phyloP scores from a whole-genome alignment of 2,888 invertebrate genomes.

The Oconnorella tubifera region DNA sequence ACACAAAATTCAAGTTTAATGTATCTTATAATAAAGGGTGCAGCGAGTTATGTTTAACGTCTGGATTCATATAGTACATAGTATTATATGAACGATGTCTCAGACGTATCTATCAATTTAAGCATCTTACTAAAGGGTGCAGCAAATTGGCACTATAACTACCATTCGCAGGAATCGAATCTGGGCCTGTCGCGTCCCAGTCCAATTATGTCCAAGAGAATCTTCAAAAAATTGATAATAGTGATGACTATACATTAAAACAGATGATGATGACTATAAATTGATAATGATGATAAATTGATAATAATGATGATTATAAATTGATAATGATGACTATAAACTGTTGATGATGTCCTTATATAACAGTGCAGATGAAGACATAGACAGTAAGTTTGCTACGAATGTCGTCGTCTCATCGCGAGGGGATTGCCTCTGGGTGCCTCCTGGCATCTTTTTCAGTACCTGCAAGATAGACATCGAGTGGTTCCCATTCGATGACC shows the following conservation, averaged over 20 bases:
- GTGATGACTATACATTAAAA: neutral
- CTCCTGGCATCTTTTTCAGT: slow-evolving; percentile 37
- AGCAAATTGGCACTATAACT: too few relatives aligned
- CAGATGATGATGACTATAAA: neutral
- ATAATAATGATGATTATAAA: neutral
- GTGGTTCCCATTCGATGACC: slow-evolving; percentile 40
- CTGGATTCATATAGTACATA: too few relatives aligned
- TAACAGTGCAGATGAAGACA: slow-evolving; percentile 39
- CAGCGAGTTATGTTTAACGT: too few relatives aligned
- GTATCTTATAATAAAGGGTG: neutral
- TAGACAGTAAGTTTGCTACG: slow-evolving; percentile 38
- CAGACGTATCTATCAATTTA: too few relatives aligned
- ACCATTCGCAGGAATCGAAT: too few relatives aligned
- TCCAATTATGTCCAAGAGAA: too few relatives aligned
- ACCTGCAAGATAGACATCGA: slow-evolving; percentile 38
- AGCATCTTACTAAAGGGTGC: too few relatives aligned
- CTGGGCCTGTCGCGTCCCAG: too few relatives aligned
- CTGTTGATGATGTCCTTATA: too few relatives aligned
- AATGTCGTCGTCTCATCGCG: slow-evolving; percentile 35
- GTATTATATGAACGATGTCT: too few relatives aligned
- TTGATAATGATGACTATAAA: too few relatives aligned
- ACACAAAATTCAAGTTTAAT: neutral
- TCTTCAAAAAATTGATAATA: too few relatives aligned
- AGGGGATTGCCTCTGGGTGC: slow-evolving; percentile 36
- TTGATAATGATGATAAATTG: neutral